Conservation (phyloP, 2,113 vertebrate genomes). For the Tragulus kanchil region DNA sequence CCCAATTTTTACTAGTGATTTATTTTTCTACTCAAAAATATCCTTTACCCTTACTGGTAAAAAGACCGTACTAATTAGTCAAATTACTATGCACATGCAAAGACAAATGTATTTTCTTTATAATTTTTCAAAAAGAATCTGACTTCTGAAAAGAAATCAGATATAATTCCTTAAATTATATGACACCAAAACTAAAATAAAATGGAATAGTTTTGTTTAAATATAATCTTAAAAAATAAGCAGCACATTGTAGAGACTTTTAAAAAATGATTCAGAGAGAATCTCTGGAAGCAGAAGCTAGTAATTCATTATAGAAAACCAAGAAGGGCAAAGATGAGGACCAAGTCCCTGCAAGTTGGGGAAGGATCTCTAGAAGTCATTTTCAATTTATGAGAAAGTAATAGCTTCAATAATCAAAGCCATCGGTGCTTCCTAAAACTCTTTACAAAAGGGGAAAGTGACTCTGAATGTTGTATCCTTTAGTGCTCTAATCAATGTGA, state of each 20-base stretch:
- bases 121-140: background rate
- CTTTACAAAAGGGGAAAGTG: background rate
- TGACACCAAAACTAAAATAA: background rate
- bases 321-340: background rate
- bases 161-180: background rate
- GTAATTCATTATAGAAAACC: background rate
- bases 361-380: background rate
- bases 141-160: background rate
- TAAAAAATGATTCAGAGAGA: background rate
- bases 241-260: background rate
- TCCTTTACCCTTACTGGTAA: background rate
- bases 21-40: conserved; percentile 16
- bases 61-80: background rate
- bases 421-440: background rate
- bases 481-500: background rate
- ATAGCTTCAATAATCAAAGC: conserved; percentile 29
- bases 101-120: background rate
- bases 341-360: background rate
- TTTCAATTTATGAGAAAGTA: background rate
- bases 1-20: background rate
- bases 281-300: background rate
- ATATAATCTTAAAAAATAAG: conserved; percentile 6
- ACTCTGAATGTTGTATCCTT: background rate
- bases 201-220: background rate
- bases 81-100: background rate